Base-by-base conservation (phyloP, 2,888 invertebrate species). In the Euphydryas editha region DNA sequence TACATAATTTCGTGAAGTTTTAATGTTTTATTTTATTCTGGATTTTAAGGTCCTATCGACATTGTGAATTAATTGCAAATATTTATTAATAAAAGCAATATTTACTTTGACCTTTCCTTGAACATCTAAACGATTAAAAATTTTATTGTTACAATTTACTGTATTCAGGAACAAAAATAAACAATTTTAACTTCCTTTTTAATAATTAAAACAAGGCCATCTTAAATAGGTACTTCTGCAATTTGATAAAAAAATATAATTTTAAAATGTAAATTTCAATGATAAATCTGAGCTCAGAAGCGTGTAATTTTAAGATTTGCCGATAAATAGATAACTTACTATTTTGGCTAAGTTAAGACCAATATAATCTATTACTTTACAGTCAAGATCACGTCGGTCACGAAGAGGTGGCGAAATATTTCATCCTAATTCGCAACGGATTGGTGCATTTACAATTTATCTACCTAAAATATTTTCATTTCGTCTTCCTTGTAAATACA, bases 351-450 rank as follows among this genome's bases (percentile, higher is more conserved):
- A 42, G n/a, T 44, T 44, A n/a, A 44, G 15, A 3, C 42, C 42
- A 44, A n/a, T 44, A 11, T 44, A 44, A 44, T 44, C 42, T 44
- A n/a, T 44, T n/a, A 44, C 10, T 39, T 39, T 15, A 51, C 24
- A 17, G 24, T 37, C 57, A 36, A 44, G 54, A 61, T 30, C 54
- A 36, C 59, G 44, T 47, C 49, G 39, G 62, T 65, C 69, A 69
- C 65, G 69, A 65, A 51, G 36, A 6, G 11, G 17, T 63, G 47
- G 60, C 62, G 47, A 30, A 17, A 57, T 62, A 15, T 44, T 62
- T 51, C 37, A 65, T 62, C 61, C 18, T 58, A 64, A 60, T 64
- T 65, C 65, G 42, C 65, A 51, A 62, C 55, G 42, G 62, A 44
- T 44, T 63, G 21, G n/a, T 59, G 24, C 36, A 36, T 65, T 46